Base-by-base conservation (phyloP, 2,113 vertebrate species). In the Chroicocephalus ridibundus region DNA sequence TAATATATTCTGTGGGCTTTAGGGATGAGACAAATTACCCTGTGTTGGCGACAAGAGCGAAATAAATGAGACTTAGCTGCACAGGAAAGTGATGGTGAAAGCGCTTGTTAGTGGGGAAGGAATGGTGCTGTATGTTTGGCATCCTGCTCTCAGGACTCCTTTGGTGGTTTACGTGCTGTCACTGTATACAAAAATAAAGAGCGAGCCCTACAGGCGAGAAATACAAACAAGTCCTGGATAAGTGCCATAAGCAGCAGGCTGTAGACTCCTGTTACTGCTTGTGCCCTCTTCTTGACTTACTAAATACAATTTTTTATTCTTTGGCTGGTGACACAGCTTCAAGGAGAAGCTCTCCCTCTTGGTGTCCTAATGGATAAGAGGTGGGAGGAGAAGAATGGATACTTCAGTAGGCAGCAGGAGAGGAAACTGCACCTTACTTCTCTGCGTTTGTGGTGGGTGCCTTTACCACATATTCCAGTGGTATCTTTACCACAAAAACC, bases 1-100 rank as follows among this genome's bases (percentile, higher is more conserved):
- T 90, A 72, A 93, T 55, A 32, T 70, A n/a, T 96, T 95, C 76
- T 90, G 47, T 72, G 44, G 47, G 70, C 71, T 94, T 93, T 74
- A 60, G 38, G 26, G 83, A 80, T 91, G 78, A 94, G 66, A 84
- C 47, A 94, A 76, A 94, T 95, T 75, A 38, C 60, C 69, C 40
- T 51, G 51, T 88, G 32, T 38, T 86, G 51, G 25, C 0, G 4
- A 90, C 70, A 94, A 88, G 46, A 80, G 24, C 17, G n/a, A 74
- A 82, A 71, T 85, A 87, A 90, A 82, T 70, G 75, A 87, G 68
- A 27, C 47, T 69, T 79, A 85, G 52, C 65, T 74, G 46, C 47
- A 25, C 31, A 89, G 60, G 44, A 86, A 76, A 29, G 54, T 64
- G 9, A 46, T 81, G 34, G 68, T 54, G 34, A 94, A 83, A 77